A percentile compares a stretch with the other conserved stretches of the same genome.
Conservation (phyloP, 2,797 vertebrate species). For the Gadopsis bispinosus region DNA sequence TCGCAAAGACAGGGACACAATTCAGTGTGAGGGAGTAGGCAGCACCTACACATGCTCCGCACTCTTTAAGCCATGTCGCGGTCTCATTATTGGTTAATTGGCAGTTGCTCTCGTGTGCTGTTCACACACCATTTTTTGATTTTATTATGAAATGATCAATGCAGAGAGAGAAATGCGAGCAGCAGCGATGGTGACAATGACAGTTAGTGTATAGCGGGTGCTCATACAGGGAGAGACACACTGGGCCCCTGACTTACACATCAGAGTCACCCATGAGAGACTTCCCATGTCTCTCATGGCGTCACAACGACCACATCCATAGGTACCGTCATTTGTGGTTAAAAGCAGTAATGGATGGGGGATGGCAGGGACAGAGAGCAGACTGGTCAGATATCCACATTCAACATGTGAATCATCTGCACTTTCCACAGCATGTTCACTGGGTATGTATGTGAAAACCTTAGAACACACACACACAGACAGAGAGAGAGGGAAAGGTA, state of each 20-base stretch:
- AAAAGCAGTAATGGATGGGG: constrained; percentile 27
- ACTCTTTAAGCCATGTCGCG: constrained; percentile 39
- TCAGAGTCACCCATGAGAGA: constrained; percentile 43
- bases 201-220: background rate
- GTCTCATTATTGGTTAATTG: constrained; percentile 51
- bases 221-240: background rate
- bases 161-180: constrained; percentile 4
- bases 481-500: background rate
- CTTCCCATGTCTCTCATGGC: constrained; percentile 19
- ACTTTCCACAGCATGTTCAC: constrained; percentile 18
- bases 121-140: constrained; percentile 40
- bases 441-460: background rate
- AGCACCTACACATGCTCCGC: constrained; percentile 59
- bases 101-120: constrained; percentile 39
- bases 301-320: constrained; percentile 67
- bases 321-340: constrained; percentile 35
- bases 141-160: constrained; percentile 19
- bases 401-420: background rate
- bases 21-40: constrained; percentile 45
- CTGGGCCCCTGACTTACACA: constrained; percentile 33
- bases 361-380: background rate
- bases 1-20: constrained; percentile 51
- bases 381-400: constrained; percentile 12
- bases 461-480: constrained; percentile 13
- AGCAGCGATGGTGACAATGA: background rate